Conservation (phyloP, 2,113 vertebrate species). For the Abramis brama region DNA sequence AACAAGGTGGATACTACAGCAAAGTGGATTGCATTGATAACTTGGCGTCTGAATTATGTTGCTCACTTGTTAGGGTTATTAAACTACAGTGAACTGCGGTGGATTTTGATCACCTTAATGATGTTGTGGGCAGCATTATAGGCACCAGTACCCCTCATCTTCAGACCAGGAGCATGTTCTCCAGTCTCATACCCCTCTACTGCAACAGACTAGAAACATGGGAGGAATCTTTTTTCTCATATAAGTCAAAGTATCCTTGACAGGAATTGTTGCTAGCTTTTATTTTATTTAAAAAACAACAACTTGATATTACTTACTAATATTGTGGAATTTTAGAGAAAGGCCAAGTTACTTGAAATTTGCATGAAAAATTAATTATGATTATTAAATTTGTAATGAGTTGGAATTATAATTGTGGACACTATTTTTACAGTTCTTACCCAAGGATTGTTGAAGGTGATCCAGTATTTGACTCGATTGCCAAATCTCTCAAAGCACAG, state of each 20-base stretch:
- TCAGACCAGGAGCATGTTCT: conserved; percentile 85
- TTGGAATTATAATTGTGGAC: neutral
- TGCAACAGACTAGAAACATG: conserved; percentile 78
- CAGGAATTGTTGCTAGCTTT: no score
- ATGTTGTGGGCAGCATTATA: conserved; percentile 88
- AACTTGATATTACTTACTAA: neutral
- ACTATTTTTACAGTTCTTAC: conserved; percentile 64
- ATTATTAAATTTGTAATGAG: neutral
- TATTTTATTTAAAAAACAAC: no score
- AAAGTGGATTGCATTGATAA: neutral
- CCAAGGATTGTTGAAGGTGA: conserved; percentile 90
- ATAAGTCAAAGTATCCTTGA: neutral
- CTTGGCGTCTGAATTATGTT: neutral
- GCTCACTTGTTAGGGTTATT: conserved; percentile 6
- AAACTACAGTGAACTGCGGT: neutral
- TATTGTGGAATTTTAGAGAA: neutral
- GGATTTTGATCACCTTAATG: conserved; percentile 79
- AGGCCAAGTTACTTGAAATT: neutral
- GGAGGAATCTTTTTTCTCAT: neutral
- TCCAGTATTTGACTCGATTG: conserved; percentile 87
- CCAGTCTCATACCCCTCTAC: conserved; percentile 88
- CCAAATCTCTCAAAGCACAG: conserved; percentile 90
- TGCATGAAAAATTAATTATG: no score
- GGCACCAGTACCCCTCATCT: conserved; percentile 77
- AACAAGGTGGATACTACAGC: neutral